Evolutionary conservation across 2,113 vertebrate genomes (phyloP), one percentile per base, ranked within the genome.

Genomic region (Butastur rufipennis): DNA sequence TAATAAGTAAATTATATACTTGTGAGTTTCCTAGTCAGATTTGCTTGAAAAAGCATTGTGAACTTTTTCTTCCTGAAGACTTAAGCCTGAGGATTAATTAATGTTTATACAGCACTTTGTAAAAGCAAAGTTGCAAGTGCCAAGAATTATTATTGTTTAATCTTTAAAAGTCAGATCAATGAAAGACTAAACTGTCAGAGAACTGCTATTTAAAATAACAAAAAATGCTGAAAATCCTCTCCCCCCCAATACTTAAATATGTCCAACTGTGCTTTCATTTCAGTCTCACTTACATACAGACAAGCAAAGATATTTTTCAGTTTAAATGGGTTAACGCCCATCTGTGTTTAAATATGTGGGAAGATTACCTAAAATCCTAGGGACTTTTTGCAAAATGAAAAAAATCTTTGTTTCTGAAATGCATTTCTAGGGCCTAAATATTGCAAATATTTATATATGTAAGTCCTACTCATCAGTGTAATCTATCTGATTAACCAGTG

Each of bases 81-180:
- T 96, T 96, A 94, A 97, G 87, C 90, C 84, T 74, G 58, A 87
- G 91, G 95, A 97, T 98, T 97, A 97, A 97, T 97, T 96, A 87
- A 61, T 97, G 96, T 97, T 97, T 98, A 93, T 95, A 92, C 58
- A 96, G 89, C 75, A 73, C 86, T 95, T 97, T 96, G 93, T 80
- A 85, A 95, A 93, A 90, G 85, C 79, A 81, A 95, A 96, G 82
- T 84, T 5, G 3, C 85, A 73, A 95, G 89, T 90, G 87, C 96
- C 93, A 97, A 88, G 91, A 94, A 92, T 97, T 97, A 92, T 90
- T 96, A 91, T 74, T 94, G 86, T 86, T 95, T 83, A 90, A 93
- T 95, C 94, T 95, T 91, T 85, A 94, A 94, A 96, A 97, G 94
- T 93, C 90, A 97, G 85, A 86, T 93, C 71, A 89, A 81, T 89